Evolutionary conservation across 2,797 vertebrate genomes (phyloP).

Genomic region (Enteromius treurensis): DNA sequence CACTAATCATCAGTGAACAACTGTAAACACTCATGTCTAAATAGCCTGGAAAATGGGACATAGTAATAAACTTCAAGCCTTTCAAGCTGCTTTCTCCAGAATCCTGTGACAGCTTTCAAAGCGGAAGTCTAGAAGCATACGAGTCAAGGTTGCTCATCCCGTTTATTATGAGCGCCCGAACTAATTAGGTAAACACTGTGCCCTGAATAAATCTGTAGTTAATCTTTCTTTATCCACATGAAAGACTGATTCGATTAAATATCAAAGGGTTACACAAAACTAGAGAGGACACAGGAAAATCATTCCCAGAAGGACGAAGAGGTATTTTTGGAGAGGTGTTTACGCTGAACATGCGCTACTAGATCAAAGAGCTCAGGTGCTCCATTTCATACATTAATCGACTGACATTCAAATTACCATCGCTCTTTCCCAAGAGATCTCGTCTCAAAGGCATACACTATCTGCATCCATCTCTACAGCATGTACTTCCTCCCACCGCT

Average conservation of each 20-base stretch:
- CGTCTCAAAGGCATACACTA: constrained; percentile 11
- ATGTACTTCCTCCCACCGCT: constrained; percentile 48
- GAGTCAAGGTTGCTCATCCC: constrained; percentile 59
- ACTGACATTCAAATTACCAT: constrained; percentile 58
- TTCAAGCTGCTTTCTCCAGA: constrained; percentile 3
- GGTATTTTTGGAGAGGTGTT: constrained; percentile 59
- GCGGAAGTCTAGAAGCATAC: constrained; percentile 33
- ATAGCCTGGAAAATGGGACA: not conserved
- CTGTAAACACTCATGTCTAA: constrained; percentile 14
- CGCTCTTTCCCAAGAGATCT: constrained; percentile 46
- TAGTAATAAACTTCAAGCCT: constrained; percentile 27
- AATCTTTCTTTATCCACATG: constrained; percentile 69
- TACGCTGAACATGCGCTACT: constrained; percentile 53
- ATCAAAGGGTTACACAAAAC: constrained; percentile 67
- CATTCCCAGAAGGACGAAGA: constrained; percentile 49
- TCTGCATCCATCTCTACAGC: constrained; percentile 60
- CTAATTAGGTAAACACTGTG: constrained; percentile 70
- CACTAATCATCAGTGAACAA: constrained; percentile 10
- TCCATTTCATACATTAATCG: constrained; percentile 58
- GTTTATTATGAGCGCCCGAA: constrained; percentile 64
- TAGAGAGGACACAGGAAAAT: constrained; percentile 50
- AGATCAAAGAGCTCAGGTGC: constrained; percentile 69
- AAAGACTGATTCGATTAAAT: constrained; percentile 69
- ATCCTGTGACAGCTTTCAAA: constrained; percentile 22
- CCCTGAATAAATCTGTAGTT: constrained; percentile 66